A percentile compares a stretch with the other conserved stretches of the same genome.
Evolutionary conservation across 2,888 invertebrate genomes (phyloP).

Genomic region (Macrophya alboannulata): DNA sequence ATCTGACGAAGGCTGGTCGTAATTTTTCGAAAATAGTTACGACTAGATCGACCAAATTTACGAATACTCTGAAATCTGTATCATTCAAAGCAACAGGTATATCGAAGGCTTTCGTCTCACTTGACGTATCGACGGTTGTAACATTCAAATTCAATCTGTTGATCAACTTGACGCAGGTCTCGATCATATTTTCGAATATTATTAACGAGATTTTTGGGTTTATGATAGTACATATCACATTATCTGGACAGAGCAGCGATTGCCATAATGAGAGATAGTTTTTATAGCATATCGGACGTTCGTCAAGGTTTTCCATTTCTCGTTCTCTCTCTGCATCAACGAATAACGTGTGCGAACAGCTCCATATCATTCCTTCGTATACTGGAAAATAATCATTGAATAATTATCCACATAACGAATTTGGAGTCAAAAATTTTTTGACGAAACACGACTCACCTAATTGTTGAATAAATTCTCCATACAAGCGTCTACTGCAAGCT

Average conservation of each 20-base stretch:
- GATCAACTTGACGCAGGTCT: conserved; percentile 79
- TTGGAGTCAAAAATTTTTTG: background rate
- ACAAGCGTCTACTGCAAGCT: conserved; percentile 73
- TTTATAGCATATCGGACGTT: conserved; percentile 82
- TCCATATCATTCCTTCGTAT: conserved; percentile 83
- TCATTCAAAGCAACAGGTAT: conserved; percentile 79
- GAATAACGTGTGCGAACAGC: conserved; percentile 84
- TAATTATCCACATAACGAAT: background rate
- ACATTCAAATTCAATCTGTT: conserved; percentile 81
- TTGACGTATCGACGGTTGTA: conserved; percentile 69
- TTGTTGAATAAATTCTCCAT: conserved; percentile 80
- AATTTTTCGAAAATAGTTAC: conserved; percentile 81
- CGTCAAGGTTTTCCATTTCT: conserved; percentile 71
- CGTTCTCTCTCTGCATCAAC: conserved; percentile 81
- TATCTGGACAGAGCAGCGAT: conserved; percentile 76
- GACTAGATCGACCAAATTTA: conserved; percentile 85
- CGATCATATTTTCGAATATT: conserved; percentile 80
- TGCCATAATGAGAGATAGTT: conserved; percentile 84
- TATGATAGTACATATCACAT: conserved; percentile 56
- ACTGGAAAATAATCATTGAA: conserved; percentile 69
- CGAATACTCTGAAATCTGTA: conserved; percentile 85
- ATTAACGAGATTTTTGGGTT: conserved; percentile 71
- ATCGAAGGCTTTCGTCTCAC: conserved; percentile 68
- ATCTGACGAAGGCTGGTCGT: conserved; percentile 78
- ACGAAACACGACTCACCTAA: conserved; percentile 72